A percentile compares a stretch with the other conserved stretches of the same genome.
phyloP scores from a whole-genome alignment of 2,797 vertebrate species.

The Schizopygopsis pylzovi region DNA sequence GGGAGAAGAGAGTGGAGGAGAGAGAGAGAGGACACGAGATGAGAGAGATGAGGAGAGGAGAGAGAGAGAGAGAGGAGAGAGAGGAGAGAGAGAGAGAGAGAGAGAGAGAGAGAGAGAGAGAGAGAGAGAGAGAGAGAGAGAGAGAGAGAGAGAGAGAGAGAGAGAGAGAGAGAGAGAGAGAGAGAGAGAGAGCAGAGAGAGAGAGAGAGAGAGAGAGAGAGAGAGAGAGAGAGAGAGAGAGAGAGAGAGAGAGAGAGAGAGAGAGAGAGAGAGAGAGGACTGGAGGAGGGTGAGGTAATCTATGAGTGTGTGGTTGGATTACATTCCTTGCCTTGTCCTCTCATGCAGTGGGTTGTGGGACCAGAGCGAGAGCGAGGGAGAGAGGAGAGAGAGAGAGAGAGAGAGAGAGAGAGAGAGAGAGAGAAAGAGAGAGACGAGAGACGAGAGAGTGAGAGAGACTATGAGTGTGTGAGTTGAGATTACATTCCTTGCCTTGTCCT shows the following conservation, averaged over 20 bases:
- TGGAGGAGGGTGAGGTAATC: constrained; percentile 71
- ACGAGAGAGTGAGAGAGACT: no score
- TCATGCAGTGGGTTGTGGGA: constrained; percentile 73
- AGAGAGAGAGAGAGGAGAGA: background rate
- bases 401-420: constrained; percentile 65
- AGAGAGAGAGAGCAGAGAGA: no score
- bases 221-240: no score
- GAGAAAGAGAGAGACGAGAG: no score
- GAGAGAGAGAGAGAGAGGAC: constrained; percentile 65
- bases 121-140: no score
- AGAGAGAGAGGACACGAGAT: constrained; percentile 67
- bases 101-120: no score
- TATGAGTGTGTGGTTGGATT: constrained; percentile 72
- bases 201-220: no score
- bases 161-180: no score
- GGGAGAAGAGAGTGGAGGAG: no score
- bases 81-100: constrained; percentile 60
- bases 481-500: no score
- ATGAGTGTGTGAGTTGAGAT: no score
- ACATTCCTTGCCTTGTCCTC: constrained; percentile 75
- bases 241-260: constrained; percentile 43
- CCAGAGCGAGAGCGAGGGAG: constrained; percentile 66
- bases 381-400: constrained; percentile 45
- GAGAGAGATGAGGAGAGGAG: constrained; percentile 56
- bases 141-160: no score